Conservation (phyloP, 2,888 invertebrate species). For the Blastobasis lacticolella region DNA sequence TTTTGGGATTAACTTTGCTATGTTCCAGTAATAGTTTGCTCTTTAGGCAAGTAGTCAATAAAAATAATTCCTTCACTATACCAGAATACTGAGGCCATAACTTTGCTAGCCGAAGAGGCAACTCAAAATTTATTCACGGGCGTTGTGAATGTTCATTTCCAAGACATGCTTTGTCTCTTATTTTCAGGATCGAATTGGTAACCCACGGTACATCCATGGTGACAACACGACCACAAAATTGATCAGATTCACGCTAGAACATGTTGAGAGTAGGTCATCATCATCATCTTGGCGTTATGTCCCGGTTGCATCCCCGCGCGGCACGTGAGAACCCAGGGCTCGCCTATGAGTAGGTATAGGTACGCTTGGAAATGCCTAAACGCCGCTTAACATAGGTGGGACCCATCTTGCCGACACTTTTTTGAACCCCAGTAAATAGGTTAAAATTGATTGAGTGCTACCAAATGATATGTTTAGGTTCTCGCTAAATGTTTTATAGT, state of each 20-base stretch:
- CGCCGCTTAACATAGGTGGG: slow-evolving; percentile 3
- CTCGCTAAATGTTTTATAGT: slow-evolving; percentile 1
- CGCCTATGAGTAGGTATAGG: too few species aligned
- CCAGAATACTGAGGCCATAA: background rate
- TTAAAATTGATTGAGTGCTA: slow-evolving; percentile 1
- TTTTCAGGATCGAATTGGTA: background rate
- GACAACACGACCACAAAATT: background rate
- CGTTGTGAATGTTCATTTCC: background rate
- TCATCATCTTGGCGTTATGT: background rate
- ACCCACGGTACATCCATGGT: background rate
- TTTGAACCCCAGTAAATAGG: slow-evolving; percentile 1
- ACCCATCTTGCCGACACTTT: slow-evolving; percentile 3
- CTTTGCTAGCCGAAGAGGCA: background rate
- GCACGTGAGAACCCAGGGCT: too few species aligned
- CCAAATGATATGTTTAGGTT: background rate
- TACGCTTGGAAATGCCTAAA: background rate
- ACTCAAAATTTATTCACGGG: background rate
- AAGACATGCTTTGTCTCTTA: background rate
- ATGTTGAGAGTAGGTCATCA: background rate
- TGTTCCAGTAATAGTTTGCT: background rate
- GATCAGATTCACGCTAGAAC: background rate
- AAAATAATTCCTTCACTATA: background rate
- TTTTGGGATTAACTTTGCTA: background rate
- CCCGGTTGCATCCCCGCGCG: too few species aligned
- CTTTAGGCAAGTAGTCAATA: background rate